phyloP scores from a whole-genome alignment of 1,140 invertebrate genomes.

The Streblospio benedicti region DNA sequence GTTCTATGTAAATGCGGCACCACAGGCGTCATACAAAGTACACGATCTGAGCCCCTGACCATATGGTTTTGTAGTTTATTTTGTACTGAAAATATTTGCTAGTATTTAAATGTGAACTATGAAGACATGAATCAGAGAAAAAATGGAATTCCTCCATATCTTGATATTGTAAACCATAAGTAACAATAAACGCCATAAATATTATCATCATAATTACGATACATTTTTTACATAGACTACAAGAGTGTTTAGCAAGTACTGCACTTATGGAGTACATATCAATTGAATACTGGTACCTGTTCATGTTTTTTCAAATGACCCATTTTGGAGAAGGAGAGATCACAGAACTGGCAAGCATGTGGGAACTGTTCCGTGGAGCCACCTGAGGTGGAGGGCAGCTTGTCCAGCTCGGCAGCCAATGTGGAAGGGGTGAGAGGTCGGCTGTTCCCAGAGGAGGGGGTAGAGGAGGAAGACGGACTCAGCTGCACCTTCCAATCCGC shows the following conservation, averaged over 20 bases:
- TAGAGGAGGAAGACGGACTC: slow-evolving; percentile 51
- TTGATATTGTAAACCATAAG: too few species aligned
- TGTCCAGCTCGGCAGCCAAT: slow-evolving; percentile 44
- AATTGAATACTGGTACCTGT: slow-evolving; percentile 68
- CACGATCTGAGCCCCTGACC: too few species aligned
- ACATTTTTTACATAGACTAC: too few species aligned
- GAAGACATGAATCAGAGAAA: too few species aligned
- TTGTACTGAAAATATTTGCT: too few species aligned
- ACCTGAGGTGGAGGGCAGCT: slow-evolving; percentile 57
- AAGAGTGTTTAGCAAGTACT: background rate
- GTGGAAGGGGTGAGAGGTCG: slow-evolving; percentile 25
- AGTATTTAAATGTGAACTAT: too few species aligned
- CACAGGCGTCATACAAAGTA: too few species aligned
- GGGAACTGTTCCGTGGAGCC: slow-evolving; percentile 66
- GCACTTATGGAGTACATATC: background rate
- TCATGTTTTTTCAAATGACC: slow-evolving; percentile 85
- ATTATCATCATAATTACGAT: too few species aligned
- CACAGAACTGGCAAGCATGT: slow-evolving; percentile 82
- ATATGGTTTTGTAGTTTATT: too few species aligned
- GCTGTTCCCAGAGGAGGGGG: slow-evolving; percentile 44
- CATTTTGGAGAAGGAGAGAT: slow-evolving; percentile 76
- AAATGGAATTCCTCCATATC: too few species aligned
- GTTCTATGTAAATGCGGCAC: too few species aligned
- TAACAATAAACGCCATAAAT: too few species aligned
- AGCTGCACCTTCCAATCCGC: slow-evolving; percentile 38